Evolutionary conservation across 2,888 invertebrate genomes (phyloP), one percentile per base, ranked within the genome.

Genomic region (Volucella inanis): DNA sequence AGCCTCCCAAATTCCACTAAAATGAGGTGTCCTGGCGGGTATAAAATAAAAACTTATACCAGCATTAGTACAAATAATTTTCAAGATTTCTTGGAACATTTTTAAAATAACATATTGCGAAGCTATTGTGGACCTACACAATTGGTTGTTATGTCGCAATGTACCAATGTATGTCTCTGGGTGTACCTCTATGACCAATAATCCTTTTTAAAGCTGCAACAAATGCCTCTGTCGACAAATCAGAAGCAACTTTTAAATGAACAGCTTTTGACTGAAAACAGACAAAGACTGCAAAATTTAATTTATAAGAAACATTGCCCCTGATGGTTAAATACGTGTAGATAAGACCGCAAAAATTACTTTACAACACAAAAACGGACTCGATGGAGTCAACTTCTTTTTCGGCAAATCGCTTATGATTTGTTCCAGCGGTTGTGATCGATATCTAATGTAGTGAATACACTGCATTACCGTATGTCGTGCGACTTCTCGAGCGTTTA

Each of bases 11-110:
- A 43, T 43, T 43, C 57, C 57, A 31, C 31, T 8, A 15, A 2
- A 49, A 15, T 49, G 49, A 49, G 55, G 54, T 39, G 10, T 43
- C 50, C 70, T 78, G 52, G 11, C 71, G 45, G 9, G 68, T 54
- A 68, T 68, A 62, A 68, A 38, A 74, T 74, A 39, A 80, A 74
- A 52, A 39, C 47, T 11, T 59, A 72, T 50, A 57, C 41, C 31
- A 55, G 49, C 15, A 67, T 54, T 15, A 62, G 18, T 39, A 62
- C 64, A 49, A 64, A 47, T 54, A 41, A 54, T 61, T 47, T 38
- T 45, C 47, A 54, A 22, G 15, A 41, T 54, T 15, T 68, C 55
- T 55, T 68, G 55, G 15, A 55, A 12, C 11, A 15, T 55, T 54
- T 15, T 41, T 49, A 38, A 52, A 59, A 52, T 31, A 81, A 70